Conservation (phyloP, 2,888 invertebrate species). For the Stegophylla sp. region DNA sequence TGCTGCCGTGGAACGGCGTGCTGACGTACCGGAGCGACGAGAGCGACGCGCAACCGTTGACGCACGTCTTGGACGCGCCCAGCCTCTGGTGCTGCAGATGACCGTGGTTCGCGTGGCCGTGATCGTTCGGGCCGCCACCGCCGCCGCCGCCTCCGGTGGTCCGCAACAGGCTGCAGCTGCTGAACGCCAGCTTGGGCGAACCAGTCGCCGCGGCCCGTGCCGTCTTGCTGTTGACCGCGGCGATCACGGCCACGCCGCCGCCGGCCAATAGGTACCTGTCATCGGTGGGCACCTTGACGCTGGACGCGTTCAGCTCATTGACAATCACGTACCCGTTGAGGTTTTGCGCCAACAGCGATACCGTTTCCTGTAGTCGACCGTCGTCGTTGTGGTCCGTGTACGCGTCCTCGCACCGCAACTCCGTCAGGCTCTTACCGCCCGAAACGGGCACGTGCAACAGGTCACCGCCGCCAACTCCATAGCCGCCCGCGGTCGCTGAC, state of each 20-base stretch:
- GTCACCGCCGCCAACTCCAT: not conserved
- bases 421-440: slow-evolving; percentile 38
- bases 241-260: slow-evolving; percentile 20
- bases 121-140: not conserved
- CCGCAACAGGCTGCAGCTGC: slow-evolving; percentile 48
- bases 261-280: slow-evolving; percentile 39
- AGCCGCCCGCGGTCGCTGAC: not conserved
- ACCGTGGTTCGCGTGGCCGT: not conserved
- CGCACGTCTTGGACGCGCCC: slow-evolving; percentile 59
- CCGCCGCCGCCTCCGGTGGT: slow-evolving; percentile 60
- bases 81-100: slow-evolving; percentile 5
- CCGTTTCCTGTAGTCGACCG: slow-evolving; percentile 35
- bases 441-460: not conserved
- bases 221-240: slow-evolving; percentile 16
- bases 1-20: slow-evolving; percentile 85
- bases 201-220: not conserved
- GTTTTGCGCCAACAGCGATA: slow-evolving; percentile 47
- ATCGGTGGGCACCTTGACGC: slow-evolving; percentile 45
- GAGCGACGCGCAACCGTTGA: slow-evolving; percentile 73
- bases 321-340: slow-evolving; percentile 53
- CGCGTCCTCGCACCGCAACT: not conserved
- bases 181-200: slow-evolving; percentile 35
- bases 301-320: slow-evolving; percentile 55
- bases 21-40: slow-evolving; percentile 85
- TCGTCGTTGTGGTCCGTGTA: not conserved